Base-by-base conservation (phyloP, 2,888 invertebrate species). In the Heteromyza rotundicornis region DNA sequence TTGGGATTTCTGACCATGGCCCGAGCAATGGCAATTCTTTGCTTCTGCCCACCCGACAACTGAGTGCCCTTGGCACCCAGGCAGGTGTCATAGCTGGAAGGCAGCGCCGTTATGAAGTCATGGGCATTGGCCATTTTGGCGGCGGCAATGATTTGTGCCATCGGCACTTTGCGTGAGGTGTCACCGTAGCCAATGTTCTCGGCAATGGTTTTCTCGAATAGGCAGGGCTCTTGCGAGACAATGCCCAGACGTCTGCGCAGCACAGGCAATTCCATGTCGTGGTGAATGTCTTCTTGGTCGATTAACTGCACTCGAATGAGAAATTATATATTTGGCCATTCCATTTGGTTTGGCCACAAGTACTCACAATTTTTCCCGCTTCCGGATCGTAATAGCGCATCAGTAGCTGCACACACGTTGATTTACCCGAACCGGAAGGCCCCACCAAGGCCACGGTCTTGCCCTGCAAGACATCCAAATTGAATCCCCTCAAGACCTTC, bases 151-250 rank as follows among this genome's bases (percentile, higher is more conserved):
- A 95, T 87, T 76, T 94, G 92, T 27, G 88, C 87, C 84, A 88
- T 87, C 1, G 84, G 74, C 1, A 90, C 88, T 2, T 78, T 80
- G 5, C 90, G 84, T 0, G 84, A 81, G 75, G 92, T 94, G 78
- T 93, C 92, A 0, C 96, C 96, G 75, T 96, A 96, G 0, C 92
- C 90, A 66, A 97, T 96, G 79, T 97, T 97, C 71, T 96, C 93
- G 1, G 87, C 89, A 63, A 97, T 94, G 16, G 92, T 92, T 59
- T 92, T 87, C 79, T 94, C 93, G 81, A 96, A 96, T 1, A 96
- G 85, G 2, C 92, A 89, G 0, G 95, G 96, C 75, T 96, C 96
- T 82, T 97, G 96, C 14, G 94, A 92, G 1, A 96, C 91, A 59
- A 96, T 90, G 1, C 95, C 95, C 62, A 96, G 86, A 64, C 92